Base-by-base conservation (phyloP, 2,797 vertebrate species). In the Clarias platycephalus region DNA sequence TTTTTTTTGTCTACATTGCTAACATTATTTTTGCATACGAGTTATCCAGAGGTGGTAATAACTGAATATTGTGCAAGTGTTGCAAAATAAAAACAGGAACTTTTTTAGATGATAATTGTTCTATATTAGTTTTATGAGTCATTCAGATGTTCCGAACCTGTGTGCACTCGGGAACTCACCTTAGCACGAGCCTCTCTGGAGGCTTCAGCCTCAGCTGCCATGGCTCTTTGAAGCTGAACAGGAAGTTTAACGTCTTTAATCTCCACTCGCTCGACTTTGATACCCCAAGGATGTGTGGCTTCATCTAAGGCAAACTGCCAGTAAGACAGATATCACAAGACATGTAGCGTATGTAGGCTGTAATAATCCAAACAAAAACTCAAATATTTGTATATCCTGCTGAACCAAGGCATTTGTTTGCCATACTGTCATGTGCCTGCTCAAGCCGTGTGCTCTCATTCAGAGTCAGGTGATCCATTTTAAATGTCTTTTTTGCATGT, bases 191-290 rank as follows among this genome's bases (percentile, higher is more conserved):
- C 94, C 90, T 95, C 95, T 44, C 95, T 87, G 49, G 80, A 90
- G 75, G 95, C 95, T 86, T 95, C 95, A 1, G 95, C 95, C 89
- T 96, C 95, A 4, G 94, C 93, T 5, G 95, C 95, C 95, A 95
- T 95, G 82, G 94, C 94, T 87, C 95, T 92, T 91, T 95, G 95
- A 87, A 95, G 89, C 91, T 95, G 94, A 0, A 89, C 88, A 12
- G 95, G 95, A 79, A 95, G 82, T 87, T 94, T 95, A 78, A 95
- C 94, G 0, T 95, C 95, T 82, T 95, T 95, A 63, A 95, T 95
- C 89, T 95, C 95, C 77, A 95, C 95, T 4, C 94, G 92, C 86
- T 95, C 95, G 89, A 95, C 95, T 89, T 93, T 95, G 82, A 95
- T 95, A 0, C 95, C 95, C 95, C 95, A 95, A 0, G 86, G 72